Evolutionary conservation across 2,888 invertebrate species (phyloP), one percentile per base, ranked within the genome.

Genomic region (Monochamus alternatus): DNA sequence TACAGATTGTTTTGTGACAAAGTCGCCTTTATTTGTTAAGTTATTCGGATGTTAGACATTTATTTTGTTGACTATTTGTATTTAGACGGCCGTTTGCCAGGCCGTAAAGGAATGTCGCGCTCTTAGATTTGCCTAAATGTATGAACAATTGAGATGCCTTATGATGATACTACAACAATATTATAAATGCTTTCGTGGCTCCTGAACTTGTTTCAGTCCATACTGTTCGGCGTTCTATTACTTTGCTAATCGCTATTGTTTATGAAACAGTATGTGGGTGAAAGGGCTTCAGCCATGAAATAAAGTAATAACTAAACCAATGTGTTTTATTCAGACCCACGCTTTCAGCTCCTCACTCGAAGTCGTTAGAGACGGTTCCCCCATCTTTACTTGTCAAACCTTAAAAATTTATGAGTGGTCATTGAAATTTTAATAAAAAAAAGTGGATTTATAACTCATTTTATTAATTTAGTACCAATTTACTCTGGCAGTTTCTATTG

Each of bases 31-130:
- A 83, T 84, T 86, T 86, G 85, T 85, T 84, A 84, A 86, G 83
- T 87, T 86, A 86, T 86, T 87, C 83, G 84, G 85, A 87, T 87
- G 86, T 87, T 87, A 85, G 83, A 86, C 85, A 85, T 87, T 86
- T 88, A 87, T 87, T 88, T 88, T 87, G 87, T 87, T 87, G 87
- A 87, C 85, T 86, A 85, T 85, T 86, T 85, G 82, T 86, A 85
- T 84, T 83, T 82, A 82, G 84, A 83, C 84, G 82, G 83, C 83
- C 83, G 79, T 51, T 78, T 83, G 83, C 81, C 78, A 75, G 84
- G 84, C 82, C 84, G 85, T 83, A 84, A 83, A 84, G 86, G 87
- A 87, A 85, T 86, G 85, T 87, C 86, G 80, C 82, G 85, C 85
- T 86, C 82, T 85, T 84, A 85, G 83, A 85, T 84, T 85, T 82